Evolutionary conservation across 1,140 invertebrate species (phyloP).

Genomic region (Odontomachus brunneus): DNA sequence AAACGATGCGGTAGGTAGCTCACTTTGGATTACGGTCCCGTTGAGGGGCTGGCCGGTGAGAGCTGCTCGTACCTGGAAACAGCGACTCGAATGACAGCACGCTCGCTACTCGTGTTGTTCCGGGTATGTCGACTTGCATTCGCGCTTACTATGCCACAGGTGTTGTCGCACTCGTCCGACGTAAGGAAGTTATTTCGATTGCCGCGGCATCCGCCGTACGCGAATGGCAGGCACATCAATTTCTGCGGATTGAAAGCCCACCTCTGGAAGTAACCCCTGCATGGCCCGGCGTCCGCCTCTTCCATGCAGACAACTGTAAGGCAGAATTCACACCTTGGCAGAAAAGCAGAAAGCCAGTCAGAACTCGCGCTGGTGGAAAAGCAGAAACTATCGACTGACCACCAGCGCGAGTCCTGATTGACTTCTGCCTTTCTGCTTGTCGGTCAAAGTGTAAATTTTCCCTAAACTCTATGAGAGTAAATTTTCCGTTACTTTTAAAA

Average conservation of each 20-base stretch:
- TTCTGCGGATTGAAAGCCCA: constrained; percentile 93
- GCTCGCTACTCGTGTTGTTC: too few relatives aligned
- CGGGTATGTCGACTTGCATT: neutral
- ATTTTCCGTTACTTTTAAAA: too few relatives aligned
- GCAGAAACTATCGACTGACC: too few relatives aligned
- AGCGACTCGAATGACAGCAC: neutral
- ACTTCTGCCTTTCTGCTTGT: too few relatives aligned
- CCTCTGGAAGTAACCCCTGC: constrained; percentile 92
- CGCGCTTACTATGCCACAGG: constrained; percentile 87
- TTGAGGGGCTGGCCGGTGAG: constrained; percentile 60
- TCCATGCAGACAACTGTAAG: constrained; percentile 91
- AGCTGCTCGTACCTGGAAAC: constrained; percentile 65
- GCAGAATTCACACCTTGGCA: too few relatives aligned
- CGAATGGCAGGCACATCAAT: constrained; percentile 92
- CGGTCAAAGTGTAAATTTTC: too few relatives aligned
- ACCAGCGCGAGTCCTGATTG: too few relatives aligned
- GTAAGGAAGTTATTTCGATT: constrained; percentile 95
- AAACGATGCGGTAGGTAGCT: neutral
- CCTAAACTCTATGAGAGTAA: too few relatives aligned
- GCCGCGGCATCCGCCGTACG: constrained; percentile 95
- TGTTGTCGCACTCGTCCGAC: constrained; percentile 90
- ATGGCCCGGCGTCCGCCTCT: constrained; percentile 91
- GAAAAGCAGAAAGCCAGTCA: too few relatives aligned
- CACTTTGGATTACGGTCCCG: neutral
- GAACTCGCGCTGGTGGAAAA: too few relatives aligned